Conservation (phyloP, 2,797 vertebrate species). For the Cuniculus paca region DNA sequence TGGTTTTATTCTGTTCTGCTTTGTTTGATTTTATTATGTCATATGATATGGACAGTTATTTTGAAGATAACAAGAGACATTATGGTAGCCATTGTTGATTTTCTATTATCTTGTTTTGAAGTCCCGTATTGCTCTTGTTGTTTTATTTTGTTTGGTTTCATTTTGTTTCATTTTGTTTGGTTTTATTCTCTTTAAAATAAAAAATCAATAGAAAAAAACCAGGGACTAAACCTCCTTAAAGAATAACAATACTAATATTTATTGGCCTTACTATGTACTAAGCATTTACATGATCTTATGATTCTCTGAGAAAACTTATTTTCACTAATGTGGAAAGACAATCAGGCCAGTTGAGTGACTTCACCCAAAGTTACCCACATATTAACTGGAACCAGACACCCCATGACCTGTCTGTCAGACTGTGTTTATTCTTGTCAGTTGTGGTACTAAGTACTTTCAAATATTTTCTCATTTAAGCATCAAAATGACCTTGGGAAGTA, state of each 20-base stretch:
- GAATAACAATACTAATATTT: not conserved
- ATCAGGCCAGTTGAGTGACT: not conserved
- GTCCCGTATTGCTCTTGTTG: too few species aligned
- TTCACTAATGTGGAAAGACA: conserved; percentile 11
- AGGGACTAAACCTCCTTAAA: not conserved
- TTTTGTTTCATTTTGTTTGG: too few species aligned
- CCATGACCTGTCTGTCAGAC: not conserved
- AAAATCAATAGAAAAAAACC: not conserved
- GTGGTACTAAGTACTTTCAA: not conserved
- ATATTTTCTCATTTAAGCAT: not conserved
- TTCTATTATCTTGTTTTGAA: too few species aligned
- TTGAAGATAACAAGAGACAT: too few species aligned
- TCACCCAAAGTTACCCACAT: not conserved
- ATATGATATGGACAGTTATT: too few species aligned
- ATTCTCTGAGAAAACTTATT: conserved; percentile 1
- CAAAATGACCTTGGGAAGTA: not conserved
- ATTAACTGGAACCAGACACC: not conserved
- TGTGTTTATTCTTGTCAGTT: not conserved
- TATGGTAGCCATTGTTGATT: too few species aligned
- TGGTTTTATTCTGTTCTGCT: too few species aligned
- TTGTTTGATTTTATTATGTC: too few species aligned
- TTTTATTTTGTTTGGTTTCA: too few species aligned
- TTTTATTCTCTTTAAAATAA: too few species aligned
- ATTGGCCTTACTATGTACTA: not conserved
- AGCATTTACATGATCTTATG: not conserved